phyloP scores from a whole-genome alignment of 2,113 vertebrate genomes.

The Eudyptes chrysolophus region DNA sequence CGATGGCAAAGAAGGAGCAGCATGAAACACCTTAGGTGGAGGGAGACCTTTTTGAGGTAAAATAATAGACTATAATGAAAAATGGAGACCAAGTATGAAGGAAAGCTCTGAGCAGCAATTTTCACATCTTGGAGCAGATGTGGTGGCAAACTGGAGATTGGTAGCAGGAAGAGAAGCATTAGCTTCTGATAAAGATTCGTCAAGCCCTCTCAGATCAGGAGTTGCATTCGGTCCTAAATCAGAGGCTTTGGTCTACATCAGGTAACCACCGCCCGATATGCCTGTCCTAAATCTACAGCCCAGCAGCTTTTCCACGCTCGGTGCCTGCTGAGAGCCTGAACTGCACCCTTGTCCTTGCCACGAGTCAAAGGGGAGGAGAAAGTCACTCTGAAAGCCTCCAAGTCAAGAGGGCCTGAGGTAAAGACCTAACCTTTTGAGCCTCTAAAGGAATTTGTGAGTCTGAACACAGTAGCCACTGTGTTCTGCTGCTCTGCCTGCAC shows the following conservation, averaged over 20 bases:
- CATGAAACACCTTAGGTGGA: neutral
- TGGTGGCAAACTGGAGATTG: neutral
- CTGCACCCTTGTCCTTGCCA: neutral
- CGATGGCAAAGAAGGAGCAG: neutral
- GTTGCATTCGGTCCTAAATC: neutral
- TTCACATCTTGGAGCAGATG: neutral
- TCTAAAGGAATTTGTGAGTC: neutral
- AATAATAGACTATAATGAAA: neutral
- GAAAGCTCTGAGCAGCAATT: neutral
- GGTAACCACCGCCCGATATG: fast-evolving
- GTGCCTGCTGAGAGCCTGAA: neutral
- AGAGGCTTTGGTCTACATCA: neutral
- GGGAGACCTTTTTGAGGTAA: neutral
- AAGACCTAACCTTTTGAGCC: neutral
- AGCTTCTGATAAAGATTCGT: neutral
- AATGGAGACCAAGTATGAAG: neutral
- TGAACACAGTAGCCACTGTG: neutral
- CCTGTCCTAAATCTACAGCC: neutral
- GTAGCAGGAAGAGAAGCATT: neutral
- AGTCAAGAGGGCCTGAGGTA: neutral
- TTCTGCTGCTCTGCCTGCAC: neutral
- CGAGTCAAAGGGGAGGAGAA: neutral
- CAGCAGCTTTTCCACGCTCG: neutral
- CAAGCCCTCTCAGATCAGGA: neutral
- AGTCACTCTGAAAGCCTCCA: neutral